Conservation (phyloP, 2,888 invertebrate species). For the Copidosoma aretas region DNA sequence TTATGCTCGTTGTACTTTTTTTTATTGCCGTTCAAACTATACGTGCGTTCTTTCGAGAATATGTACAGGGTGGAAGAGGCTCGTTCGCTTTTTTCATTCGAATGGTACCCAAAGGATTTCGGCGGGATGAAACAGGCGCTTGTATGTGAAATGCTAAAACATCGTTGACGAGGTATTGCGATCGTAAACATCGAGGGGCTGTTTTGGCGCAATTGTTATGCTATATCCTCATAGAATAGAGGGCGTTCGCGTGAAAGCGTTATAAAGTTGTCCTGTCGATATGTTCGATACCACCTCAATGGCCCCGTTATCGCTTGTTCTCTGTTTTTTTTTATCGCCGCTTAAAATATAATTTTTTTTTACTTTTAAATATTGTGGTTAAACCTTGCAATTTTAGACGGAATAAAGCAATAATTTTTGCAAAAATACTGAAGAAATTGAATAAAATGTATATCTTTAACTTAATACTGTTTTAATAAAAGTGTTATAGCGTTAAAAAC, state of each 20-base stretch:
- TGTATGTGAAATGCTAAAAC: conserved; percentile 40
- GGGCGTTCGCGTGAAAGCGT: conserved; percentile 37
- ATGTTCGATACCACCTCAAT: not conserved
- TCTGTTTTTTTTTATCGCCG: not conserved
- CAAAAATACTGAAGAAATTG: too few species aligned
- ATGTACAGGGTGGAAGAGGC: conserved; percentile 4
- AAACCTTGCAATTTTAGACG: too few species aligned
- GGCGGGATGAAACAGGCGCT: conserved; percentile 30
- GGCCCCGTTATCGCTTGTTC: not conserved
- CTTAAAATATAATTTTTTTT: not conserved
- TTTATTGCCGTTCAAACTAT: conserved; percentile 24
- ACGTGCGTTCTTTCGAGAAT: conserved; percentile 5
- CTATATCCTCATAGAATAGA: conserved; percentile 37
- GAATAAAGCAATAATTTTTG: too few species aligned
- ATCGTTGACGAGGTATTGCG: conserved; percentile 39
- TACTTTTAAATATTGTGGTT: too few species aligned
- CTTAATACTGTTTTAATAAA: too few species aligned
- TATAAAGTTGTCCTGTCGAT: conserved; percentile 37
- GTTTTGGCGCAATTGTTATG: conserved; percentile 31
- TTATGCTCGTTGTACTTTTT: not conserved
- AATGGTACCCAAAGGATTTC: conserved; percentile 37
- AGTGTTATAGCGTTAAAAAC: too few species aligned
- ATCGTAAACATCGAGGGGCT: conserved; percentile 38
- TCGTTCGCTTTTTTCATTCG: conserved; percentile 34
- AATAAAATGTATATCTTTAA: too few species aligned